Conservation (phyloP, 2,888 invertebrate species). For the Meghimatium bilineatum region DNA sequence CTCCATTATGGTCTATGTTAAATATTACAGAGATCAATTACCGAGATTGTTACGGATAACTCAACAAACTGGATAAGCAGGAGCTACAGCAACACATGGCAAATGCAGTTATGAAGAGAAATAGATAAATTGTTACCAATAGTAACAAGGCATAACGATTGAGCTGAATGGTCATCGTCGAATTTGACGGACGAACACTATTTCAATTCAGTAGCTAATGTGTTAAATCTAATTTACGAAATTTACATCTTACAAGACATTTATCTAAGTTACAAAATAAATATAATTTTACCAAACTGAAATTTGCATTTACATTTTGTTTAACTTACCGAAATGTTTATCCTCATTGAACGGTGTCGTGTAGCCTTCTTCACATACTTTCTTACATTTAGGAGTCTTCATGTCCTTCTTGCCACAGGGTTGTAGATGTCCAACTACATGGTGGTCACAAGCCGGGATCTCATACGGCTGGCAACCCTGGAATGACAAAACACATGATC, state of each 20-base stretch:
- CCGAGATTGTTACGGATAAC: too few species aligned
- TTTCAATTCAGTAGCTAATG: not conserved
- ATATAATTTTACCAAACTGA: not conserved
- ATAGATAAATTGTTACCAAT: too few species aligned
- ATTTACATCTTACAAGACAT: too few species aligned
- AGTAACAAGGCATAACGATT: too few species aligned
- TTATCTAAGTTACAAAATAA: not conserved
- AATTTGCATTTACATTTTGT: not conserved
- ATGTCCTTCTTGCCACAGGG: constrained; percentile 78
- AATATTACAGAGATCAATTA: too few species aligned
- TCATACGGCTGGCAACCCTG: constrained; percentile 91
- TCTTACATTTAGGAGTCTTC: constrained; percentile 87
- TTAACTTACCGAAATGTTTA: constrained; percentile 83
- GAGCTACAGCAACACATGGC: too few species aligned
- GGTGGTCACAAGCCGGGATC: constrained; percentile 92
- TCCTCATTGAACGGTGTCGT: constrained; percentile 84
- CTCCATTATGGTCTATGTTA: too few species aligned
- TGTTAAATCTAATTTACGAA: not conserved
- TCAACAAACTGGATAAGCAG: too few species aligned
- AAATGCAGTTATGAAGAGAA: too few species aligned
- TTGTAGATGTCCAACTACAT: constrained; percentile 84
- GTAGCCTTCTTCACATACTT: constrained; percentile 84
- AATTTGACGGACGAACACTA: not conserved
- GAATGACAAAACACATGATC: constrained; percentile 84
- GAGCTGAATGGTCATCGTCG: too few species aligned